These are phyloP conservation scores for Rissa tridactyla DNA, from an alignment of 2,113 vertebrate species.

Conservation along the genomic window DNA sequence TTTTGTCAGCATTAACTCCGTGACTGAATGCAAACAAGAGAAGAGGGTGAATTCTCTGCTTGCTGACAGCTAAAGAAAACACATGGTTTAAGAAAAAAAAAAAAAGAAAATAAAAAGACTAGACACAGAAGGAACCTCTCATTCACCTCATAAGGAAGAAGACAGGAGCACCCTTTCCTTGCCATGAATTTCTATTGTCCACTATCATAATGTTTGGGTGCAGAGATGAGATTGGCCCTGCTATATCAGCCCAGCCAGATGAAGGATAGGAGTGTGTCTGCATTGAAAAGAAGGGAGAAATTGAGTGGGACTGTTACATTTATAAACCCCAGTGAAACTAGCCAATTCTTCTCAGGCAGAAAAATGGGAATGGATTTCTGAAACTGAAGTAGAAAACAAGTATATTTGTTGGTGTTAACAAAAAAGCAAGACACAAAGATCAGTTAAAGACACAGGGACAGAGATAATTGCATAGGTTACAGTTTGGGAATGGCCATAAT, in stretches of 20 bases:
- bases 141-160: slow-evolving; percentile 18
- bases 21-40: neutral
- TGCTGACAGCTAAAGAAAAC: neutral
- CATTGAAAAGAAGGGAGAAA: neutral
- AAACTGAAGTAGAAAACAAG: neutral
- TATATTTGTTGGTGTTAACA: neutral
- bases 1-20: slow-evolving; percentile 4
- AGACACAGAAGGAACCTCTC: slow-evolving; percentile 16
- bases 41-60: neutral
- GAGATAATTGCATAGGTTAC: neutral
- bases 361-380: neutral
- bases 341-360: neutral
- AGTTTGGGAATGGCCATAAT: neutral
- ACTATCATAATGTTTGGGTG: neutral
- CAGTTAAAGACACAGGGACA: neutral
- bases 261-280: neutral
- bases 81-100: neutral
- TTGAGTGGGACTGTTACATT: neutral
- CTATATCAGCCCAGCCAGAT: slow-evolving; percentile 13
- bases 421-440: neutral
- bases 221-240: slow-evolving; percentile 35
- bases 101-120: neutral
- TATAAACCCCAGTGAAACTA: neutral
- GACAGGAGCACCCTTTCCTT: slow-evolving; percentile 2
- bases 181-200: neutral